Percentiles rank a stretch among this genome's conserved stretches.
Conservation (phyloP, 2,888 invertebrate genomes). For the Andrena bicolor region DNA sequence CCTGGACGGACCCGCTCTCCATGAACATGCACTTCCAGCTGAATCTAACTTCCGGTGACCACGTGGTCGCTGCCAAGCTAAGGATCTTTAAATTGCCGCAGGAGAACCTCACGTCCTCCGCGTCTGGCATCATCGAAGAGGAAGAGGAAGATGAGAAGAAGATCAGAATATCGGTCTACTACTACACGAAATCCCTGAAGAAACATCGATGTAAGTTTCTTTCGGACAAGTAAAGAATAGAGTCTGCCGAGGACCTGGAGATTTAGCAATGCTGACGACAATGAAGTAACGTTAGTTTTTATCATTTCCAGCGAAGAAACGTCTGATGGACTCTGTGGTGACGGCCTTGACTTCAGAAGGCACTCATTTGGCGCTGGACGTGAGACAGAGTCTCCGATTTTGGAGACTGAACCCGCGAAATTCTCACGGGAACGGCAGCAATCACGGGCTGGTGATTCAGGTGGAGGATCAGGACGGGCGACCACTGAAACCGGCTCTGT, state of each 20-base stretch:
- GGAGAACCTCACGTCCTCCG: slow-evolving; percentile 81
- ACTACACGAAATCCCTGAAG: slow-evolving; percentile 87
- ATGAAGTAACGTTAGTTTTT: background rate
- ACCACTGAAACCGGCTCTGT: slow-evolving; percentile 85
- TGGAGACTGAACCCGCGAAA: slow-evolving; percentile 76
- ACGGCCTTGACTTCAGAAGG: slow-evolving; percentile 78
- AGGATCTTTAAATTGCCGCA: slow-evolving; percentile 86
- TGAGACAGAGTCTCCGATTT: slow-evolving; percentile 78
- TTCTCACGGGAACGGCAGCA: slow-evolving; percentile 76
- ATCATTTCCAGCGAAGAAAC: slow-evolving; percentile 77
- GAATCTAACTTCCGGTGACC: slow-evolving; percentile 85
- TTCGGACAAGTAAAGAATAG: background rate
- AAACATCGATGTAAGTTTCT: slow-evolving; percentile 86
- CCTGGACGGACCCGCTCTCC: slow-evolving; percentile 86
- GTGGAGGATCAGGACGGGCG: slow-evolving; percentile 88
- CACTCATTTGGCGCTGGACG: slow-evolving; percentile 80
- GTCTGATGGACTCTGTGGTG: slow-evolving; percentile 82
- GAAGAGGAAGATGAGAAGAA: slow-evolving; percentile 86
- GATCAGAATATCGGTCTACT: slow-evolving; percentile 87
- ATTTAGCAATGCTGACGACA: background rate
- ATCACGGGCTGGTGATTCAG: slow-evolving; percentile 86
- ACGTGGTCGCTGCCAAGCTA: slow-evolving; percentile 86
- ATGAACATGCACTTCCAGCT: slow-evolving; percentile 88
- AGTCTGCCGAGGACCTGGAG: background rate
- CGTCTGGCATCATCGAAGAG: slow-evolving; percentile 73